Percentiles rank a stretch among this genome's conserved stretches.
phyloP scores from a whole-genome alignment of 2,888 invertebrate species.

The Microchrysa polita region DNA sequence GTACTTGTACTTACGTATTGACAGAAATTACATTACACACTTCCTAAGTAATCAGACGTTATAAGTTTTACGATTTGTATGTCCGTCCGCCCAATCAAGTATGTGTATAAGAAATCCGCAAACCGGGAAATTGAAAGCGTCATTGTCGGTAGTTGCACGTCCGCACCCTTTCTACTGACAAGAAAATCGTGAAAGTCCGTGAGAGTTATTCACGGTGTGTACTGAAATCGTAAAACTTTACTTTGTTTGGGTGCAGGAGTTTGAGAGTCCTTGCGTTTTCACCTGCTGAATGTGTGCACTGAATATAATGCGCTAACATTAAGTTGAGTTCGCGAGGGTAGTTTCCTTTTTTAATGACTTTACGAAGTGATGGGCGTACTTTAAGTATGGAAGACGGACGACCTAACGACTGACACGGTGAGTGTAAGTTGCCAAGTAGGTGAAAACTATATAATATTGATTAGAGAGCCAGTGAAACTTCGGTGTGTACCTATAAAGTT shows the following conservation, averaged over 20 bases:
- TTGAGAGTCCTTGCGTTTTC: background rate
- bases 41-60: conserved; percentile 11
- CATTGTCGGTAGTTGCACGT: background rate
- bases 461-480: background rate
- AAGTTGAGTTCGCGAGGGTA: background rate
- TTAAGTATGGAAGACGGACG: conserved; percentile 3
- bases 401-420: background rate
- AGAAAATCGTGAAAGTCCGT: too few species aligned
- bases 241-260: too few species aligned
- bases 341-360: conserved; percentile 16
- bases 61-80: conserved; percentile 1
- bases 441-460: conserved; percentile 7
- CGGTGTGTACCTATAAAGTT: too few species aligned
- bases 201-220: too few species aligned
- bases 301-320: background rate
- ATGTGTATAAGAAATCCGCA: too few species aligned
- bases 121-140: background rate
- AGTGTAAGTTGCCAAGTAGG: conserved; percentile 5
- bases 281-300: too few species aligned
- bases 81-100: background rate
- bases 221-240: conserved; percentile 23
- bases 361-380: conserved; percentile 14
- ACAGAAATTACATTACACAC: conserved; percentile 4
- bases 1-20: background rate
- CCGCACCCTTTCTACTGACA: background rate